Base-by-base conservation (phyloP, 2,888 invertebrate species). In the Dynastes hyllus region DNA sequence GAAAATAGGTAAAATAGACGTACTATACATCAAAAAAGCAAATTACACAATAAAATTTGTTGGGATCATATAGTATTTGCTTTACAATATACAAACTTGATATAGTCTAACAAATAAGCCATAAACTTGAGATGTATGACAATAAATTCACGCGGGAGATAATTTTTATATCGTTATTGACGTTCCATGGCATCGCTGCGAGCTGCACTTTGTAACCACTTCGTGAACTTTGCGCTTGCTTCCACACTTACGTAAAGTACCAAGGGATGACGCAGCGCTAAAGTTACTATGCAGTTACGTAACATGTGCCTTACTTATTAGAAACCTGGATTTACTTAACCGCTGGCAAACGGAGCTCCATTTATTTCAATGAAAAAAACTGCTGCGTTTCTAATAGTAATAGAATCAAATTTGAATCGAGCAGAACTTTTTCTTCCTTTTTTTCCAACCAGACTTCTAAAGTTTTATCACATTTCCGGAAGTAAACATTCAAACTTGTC, bases 401-500 rank as follows among this genome's bases (percentile, higher is more conserved):
- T 22, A 22, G 22, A 58, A 58, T 58, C 16, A 58, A 58, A 58
- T 22, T 22, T n/a, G 22, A 58, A 58, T 22, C 8, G 8, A 22
- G 32, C 51, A 27, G 27, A 69, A 50, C 29, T 11, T 69, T 58
- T 16, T 63, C 51, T 27, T 27, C 50, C 22, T 67, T 69, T 29
- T 51, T 69, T 11, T 29, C 29, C 13, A 69, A 67, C 16, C n/a
- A 9, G 8, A 22, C 66, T 45, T 45, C 16, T n/a, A 11, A 32
- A 66, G 66, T 66, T 22, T 27, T n/a, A 51, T 69, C 51, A n/a
- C 69, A 69, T 51, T 69, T 69, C 69, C 29, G 69, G 11, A 51
- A 51, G 29, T 69, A 69, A 69, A 69, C 29, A 69, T 69, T 69
- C 51, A 69, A 69, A 69, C 69, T 69, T 9, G 11, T 50, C 51